Evolutionary conservation across 1,140 invertebrate species (phyloP), one percentile per base, ranked within the genome.

Genomic region (Rhysida immarginata): DNA sequence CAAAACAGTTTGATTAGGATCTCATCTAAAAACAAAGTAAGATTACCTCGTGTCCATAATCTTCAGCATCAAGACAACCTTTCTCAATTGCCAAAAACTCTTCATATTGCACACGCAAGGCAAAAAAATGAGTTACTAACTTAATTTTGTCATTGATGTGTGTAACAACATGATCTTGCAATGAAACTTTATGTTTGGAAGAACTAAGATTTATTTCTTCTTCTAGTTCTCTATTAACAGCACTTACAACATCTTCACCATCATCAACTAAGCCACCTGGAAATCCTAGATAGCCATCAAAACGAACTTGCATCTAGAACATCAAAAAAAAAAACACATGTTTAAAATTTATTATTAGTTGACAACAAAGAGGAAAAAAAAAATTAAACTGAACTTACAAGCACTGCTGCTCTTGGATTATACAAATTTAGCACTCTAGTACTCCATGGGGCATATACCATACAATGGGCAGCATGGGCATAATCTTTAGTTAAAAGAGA

Each of bases 201-300:
- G 65, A 46, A 59, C 75, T 68, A n/a, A 75, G 65, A 55, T 70
- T 70, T 53, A 77, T 72, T 67, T 79, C 77, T 68, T 79, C 78
- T 27, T 59, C 55, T 46, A 78, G 60, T 66, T 78, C 77, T 54
- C 77, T 55, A 52, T 76, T 76, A 14, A 78, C 54, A n/a, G 66
- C 72, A 14, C 65, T 55, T 2, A 73, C 58, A 1, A 68, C 60
- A 56, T 68, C 62, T 63, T 77, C 73, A 16, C 69, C 72, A 2
- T 60, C 53, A 54, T 78, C 72, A 11, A 79, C 65, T 2, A 77
- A 49, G 16, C 78, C 78, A 25, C 78, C 78, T 49, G 76, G 76
- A 67, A 79, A 79, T 3, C 78, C 78, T 27, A 79, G 56, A n/a
- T 69, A 65, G 2, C 78, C 78, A 69, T 79, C 78, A 70, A 77